Base-by-base conservation (phyloP, 2,797 vertebrate species). In the Hoplostethus atlanticus region DNA sequence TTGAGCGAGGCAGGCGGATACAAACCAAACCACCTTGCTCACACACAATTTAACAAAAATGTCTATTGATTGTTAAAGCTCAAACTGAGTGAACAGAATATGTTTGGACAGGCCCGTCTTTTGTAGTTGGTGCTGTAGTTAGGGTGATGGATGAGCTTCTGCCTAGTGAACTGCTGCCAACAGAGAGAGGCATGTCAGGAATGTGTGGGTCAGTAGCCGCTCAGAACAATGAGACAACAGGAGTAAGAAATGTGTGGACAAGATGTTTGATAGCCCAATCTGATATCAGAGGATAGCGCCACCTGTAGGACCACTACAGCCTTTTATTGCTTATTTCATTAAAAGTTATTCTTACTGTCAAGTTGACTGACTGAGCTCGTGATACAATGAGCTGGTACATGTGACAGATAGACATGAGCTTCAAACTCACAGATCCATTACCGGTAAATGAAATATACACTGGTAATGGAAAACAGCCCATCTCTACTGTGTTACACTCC, bases 121-220 rank as follows among this genome's bases (percentile, higher is more conserved):
- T 9, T 36, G 28, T n/a, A 31, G 54, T 54, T 38, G 17, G n/a
- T 13, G 44, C 31, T 16, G 3, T 28, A 15, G 31, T 54, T 16
- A 21, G 4, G 64, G 28, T 78, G 85, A 83, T 63, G 64, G 76
- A 78, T 68, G 46, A 1, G 15, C 42, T 55, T 47, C 48, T 31
- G 50, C 40, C 25, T 6, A 59, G 42, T 56, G 31, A 17, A 62
- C 5, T 57, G 42, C n/a, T 75, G 67, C 57, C 56, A 31, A 58
- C 52, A 77, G 46, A 75, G 80, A 55, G 65, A 84, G 65, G 71
- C 44, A 31, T 0, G 56, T 40, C 46, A 65, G 76, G 79, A 88
- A 89, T 84, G 86, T 68, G 44, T 15, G 0, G 16, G 42, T 76
- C 59, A 50, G 46, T 40, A 11, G 21, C 7, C 3, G 16, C 40